Base-by-base conservation (phyloP, 2,888 invertebrate genomes). In the Hydropsyche betteni region DNA sequence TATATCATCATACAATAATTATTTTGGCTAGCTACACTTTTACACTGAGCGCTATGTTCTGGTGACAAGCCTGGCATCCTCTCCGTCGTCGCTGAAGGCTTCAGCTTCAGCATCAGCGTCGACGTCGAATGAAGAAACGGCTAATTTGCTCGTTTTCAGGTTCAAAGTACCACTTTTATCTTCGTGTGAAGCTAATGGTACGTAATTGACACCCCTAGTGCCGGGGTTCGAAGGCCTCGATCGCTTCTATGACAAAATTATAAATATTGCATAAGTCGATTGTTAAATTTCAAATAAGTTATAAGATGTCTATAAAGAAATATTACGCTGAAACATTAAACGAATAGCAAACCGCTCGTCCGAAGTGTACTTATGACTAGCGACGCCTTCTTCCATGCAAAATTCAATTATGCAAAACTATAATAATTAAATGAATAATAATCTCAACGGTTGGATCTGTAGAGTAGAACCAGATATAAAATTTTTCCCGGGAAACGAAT, bases 21-120 rank as follows among this genome's bases (percentile, higher is more conserved):
- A 69, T 44, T 74, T 74, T 79, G 73, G 64, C 79, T 79, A 79
- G 76, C 79, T 77, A 78, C 75, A 75, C 74, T 16, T 44, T 55
- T 52, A 61, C 74, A 76, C 76, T 64, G 55, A 71, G 76, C 77
- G 79, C 79, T 79, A 79, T 79, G 79, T 79, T 71, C 77, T 78
- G 68, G 76, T 74, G 75, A 78, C 78, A 14, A 72, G 72, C 14
- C 52, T 51, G 8, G 72, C 68, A 69, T 74, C 77, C 36, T 74
- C 79, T 7, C 24, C 69, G 24, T 78, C 77, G 24, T 79, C 79
- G 68, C 77, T 78, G 74, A 76, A 68, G 14, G 16, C 71, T 5
- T 77, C 79, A 8, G 64, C 68, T 33, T 79, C 79, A 7, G 50
- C 69, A n/a, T 75, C 75, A 12, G 61, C 71, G 5, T 16, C 14